Conservation (phyloP, 2,888 invertebrate species). For the Sarcophaga variegata region DNA sequence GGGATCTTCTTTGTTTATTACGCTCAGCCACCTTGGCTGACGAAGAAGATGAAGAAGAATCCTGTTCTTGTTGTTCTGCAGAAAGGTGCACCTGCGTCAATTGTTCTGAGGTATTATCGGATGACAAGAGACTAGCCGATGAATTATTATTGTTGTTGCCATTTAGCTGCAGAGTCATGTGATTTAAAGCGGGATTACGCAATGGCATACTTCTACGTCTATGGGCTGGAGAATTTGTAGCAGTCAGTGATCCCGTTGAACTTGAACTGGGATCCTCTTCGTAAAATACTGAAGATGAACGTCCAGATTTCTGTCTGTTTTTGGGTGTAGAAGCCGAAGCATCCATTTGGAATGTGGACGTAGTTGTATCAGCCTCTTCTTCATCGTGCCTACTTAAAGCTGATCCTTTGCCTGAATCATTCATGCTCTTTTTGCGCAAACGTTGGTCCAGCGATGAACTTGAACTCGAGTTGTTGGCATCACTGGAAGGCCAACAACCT, state of each 20-base stretch:
- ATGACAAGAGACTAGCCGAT: conserved; percentile 81
- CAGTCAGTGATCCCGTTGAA: conserved; percentile 76
- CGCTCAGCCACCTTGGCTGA: conserved; percentile 68
- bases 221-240: conserved; percentile 79
- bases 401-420: conserved; percentile 82
- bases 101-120: conserved; percentile 81
- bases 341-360: conserved; percentile 69
- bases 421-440: conserved; percentile 81
- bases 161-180: conserved; percentile 75
- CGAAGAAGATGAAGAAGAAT: conserved; percentile 53
- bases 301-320: conserved; percentile 67
- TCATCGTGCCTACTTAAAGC: conserved; percentile 81
- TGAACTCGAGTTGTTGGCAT: conserved; percentile 79
- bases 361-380: conserved; percentile 70
- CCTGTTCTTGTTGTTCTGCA: conserved; percentile 52
- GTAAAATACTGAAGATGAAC: conserved; percentile 75
- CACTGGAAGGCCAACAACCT: conserved; percentile 88
- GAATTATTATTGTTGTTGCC: conserved; percentile 69
- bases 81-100: conserved; percentile 77
- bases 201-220: conserved; percentile 80
- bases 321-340: conserved; percentile 71
- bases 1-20: conserved; percentile 67
- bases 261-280: conserved; percentile 77
- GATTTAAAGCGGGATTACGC: conserved; percentile 80
- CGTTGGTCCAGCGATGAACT: conserved; percentile 80